Conservation (phyloP, 2,113 vertebrate species). For the Saguinus imperator region DNA sequence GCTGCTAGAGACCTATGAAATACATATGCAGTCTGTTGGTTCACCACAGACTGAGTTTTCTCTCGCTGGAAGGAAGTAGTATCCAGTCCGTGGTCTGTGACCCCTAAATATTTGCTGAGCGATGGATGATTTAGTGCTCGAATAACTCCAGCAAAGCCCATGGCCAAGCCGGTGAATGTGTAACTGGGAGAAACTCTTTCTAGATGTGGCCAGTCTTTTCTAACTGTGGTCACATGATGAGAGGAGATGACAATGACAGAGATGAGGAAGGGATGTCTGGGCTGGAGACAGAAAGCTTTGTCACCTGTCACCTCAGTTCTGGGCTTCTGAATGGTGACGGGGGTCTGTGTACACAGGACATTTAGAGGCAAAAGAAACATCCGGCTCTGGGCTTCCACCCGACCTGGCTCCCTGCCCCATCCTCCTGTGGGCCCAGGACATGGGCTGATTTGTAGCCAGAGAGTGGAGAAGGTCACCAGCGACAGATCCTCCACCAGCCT, state of each 20-base stretch:
- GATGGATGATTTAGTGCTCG: too few relatives aligned
- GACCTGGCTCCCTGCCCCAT: slow-evolving; percentile 49
- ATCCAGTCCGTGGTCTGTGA: not conserved
- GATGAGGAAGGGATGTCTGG: slow-evolving; percentile 35
- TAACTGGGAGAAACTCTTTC: not conserved
- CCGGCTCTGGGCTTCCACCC: slow-evolving; percentile 64
- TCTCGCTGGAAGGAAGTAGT: not conserved
- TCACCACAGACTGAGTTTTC: not conserved
- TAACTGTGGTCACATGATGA: not conserved
- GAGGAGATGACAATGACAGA: not conserved
- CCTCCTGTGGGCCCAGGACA: slow-evolving; percentile 54
- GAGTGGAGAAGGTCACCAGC: slow-evolving; percentile 28
- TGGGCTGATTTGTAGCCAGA: not conserved
- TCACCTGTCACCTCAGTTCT: slow-evolving; percentile 70
- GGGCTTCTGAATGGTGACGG: slow-evolving; percentile 69
- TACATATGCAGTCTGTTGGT: not conserved
- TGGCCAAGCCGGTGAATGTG: not conserved
- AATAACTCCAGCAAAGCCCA: not conserved
- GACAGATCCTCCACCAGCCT: not conserved
- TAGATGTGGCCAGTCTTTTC: not conserved
- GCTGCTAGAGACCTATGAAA: not conserved
- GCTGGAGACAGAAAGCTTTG: slow-evolving; percentile 50
- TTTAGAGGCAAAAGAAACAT: slow-evolving; percentile 75
- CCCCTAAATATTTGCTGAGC: not conserved
- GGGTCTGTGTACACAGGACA: slow-evolving; percentile 69